phyloP scores from a whole-genome alignment of 2,797 vertebrate species.

The Clarias fuscus region DNA sequence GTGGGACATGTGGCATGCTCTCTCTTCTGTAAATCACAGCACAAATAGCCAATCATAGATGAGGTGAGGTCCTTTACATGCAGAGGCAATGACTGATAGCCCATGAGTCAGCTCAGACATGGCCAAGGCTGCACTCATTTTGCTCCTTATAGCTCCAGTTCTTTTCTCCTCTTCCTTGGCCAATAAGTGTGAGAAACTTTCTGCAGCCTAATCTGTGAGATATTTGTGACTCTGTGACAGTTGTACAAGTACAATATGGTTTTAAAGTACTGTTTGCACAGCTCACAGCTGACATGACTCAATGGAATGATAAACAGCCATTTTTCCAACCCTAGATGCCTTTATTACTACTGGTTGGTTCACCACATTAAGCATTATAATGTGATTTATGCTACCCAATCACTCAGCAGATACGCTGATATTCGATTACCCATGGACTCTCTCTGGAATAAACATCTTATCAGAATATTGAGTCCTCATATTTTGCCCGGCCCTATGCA shows the following conservation, averaged over 20 bases:
- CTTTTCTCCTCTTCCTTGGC: not conserved
- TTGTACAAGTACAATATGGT: not conserved
- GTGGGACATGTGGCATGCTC: not conserved
- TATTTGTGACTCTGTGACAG: not conserved
- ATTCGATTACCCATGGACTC: not conserved
- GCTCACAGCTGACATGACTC: not conserved
- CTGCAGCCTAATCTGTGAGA: not conserved
- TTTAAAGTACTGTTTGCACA: not conserved
- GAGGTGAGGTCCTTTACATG: not conserved
- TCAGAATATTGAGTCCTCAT: not conserved
- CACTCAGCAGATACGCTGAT: not conserved
- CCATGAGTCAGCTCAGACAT: not conserved
- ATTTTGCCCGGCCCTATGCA: too few species aligned
- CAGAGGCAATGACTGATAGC: not conserved
- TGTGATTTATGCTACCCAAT: not conserved
- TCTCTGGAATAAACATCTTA: not conserved
- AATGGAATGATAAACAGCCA: not conserved
- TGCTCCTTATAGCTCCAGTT: not conserved
- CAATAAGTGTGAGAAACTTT: not conserved
- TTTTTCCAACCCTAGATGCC: too few species aligned
- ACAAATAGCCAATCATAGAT: not conserved
- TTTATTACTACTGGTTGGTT: not conserved
- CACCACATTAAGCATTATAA: not conserved
- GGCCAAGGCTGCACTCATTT: not conserved
- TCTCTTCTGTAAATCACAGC: not conserved